Percentiles rank a stretch among this genome's conserved stretches.
phyloP scores from a whole-genome alignment of 2,888 invertebrate species.

The Hirtodrosophila confusa region DNA sequence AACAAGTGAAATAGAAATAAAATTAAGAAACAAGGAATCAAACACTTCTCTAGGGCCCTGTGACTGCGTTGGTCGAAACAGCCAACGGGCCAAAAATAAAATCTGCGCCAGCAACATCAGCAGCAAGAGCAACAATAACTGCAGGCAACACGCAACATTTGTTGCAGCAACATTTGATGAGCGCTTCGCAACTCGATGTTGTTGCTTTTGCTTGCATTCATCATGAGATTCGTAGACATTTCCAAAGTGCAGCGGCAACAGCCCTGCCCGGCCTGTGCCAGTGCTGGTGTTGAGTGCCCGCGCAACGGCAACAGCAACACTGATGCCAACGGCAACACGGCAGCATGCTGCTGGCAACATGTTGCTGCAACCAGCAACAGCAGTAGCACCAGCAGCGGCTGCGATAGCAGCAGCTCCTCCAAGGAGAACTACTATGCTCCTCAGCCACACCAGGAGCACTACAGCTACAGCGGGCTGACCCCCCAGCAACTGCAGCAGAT shows the following conservation, averaged over 20 bases:
- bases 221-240: slow-evolving; percentile 84
- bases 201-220: slow-evolving; percentile 83
- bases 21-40: slow-evolving; percentile 5
- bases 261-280: slow-evolving; percentile 67
- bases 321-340: slow-evolving; percentile 57
- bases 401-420: slow-evolving; percentile 80
- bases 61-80: slow-evolving; percentile 69
- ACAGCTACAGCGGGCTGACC: slow-evolving; percentile 77
- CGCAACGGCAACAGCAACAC: slow-evolving; percentile 30
- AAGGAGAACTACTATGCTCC: slow-evolving; percentile 80
- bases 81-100: slow-evolving; percentile 56
- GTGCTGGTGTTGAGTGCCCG: slow-evolving; percentile 55
- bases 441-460: slow-evolving; percentile 35
- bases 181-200: slow-evolving; percentile 82
- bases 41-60: slow-evolving; percentile 10
- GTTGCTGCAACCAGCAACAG: slow-evolving; percentile 63
- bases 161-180: slow-evolving; percentile 60
- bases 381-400: slow-evolving; percentile 82
- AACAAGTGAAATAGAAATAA: slow-evolving; percentile 53
- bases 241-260: slow-evolving; percentile 80
- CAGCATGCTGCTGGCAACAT: slow-evolving; percentile 66
- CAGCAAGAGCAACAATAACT: slow-evolving; percentile 2
- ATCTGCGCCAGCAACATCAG: slow-evolving; percentile 11
- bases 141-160: slow-evolving; percentile 46
- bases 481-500: slow-evolving; percentile 87